Base-by-base conservation (phyloP, 2,888 invertebrate genomes). In the Ophion slaviceki region DNA sequence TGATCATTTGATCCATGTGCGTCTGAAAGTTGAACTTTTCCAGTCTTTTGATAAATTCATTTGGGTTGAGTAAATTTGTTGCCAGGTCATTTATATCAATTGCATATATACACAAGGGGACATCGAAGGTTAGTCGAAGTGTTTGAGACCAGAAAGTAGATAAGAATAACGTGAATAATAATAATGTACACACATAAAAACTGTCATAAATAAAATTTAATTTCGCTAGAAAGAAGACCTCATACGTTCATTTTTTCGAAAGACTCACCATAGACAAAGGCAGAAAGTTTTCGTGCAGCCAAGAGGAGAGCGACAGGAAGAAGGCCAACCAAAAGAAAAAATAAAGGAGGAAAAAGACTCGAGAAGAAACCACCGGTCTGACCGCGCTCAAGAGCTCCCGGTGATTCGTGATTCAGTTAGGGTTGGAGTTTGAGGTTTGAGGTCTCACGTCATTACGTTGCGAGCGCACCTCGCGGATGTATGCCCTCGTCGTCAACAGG, bases 361-460 rank as follows among this genome's bases (percentile, higher is more conserved):
- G 64, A 74, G 64, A 68, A 61, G 62, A 79, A 83, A 74, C 82
- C 82, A 79, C 71, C 79, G 87, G 84, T 83, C 80, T 67, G 68
- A 82, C 89, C 86, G 57, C 74, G 84, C 59, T 62, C 84, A 80
- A 78, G 82, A 79, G 82, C 87, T 84, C 53, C 70, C 76, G 82
- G 85, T 85, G 83, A 84, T 85, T 89, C 88, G 87, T 91, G 91
- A 92, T 92, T 92, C 90, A 92, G 92, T 91, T 91, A 92, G 89
- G 91, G 90, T 91, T 91, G 90, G 90, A 92, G 90, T 92, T 92
- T 92, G 92, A 92, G 91, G 91, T 91, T 91, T 91, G 91, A 92
- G 92, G 91, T 92, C 90, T 90, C 80, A 89, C 91, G 91, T 93
- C 92, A 92, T 93, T 93, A 93, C 91, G 92, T 92, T 91, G 90